These are phyloP conservation scores for Daktulosphaira vitifoliae DNA, from an alignment of 1,140 invertebrate genomes.

Conservation along the genomic window DNA sequence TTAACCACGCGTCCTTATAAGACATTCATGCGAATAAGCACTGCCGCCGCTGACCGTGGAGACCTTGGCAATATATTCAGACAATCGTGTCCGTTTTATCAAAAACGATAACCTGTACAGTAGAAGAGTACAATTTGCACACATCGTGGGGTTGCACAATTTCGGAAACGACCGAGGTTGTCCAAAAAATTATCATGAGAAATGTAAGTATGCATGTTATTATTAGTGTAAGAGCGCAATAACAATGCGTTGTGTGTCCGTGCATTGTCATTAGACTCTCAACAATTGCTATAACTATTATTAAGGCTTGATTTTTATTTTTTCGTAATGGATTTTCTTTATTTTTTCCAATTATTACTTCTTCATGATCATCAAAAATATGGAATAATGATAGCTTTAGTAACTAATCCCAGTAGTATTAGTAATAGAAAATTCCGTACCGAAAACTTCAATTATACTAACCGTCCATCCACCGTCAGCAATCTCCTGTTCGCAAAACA, in stretches of 20 bases:
- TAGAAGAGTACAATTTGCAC: neutral
- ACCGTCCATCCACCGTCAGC: slow-evolving; percentile 91
- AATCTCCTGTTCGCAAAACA: slow-evolving; percentile 82
- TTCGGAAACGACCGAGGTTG: slow-evolving; percentile 26
- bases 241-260: neutral
- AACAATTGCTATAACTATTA: neutral
- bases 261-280: too few species aligned
- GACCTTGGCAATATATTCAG: neutral
- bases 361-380: neutral
- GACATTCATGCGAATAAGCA: slow-evolving; percentile 1
- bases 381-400: too few species aligned
- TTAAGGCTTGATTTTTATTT: neutral
- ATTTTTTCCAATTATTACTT: neutral
- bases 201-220: neutral
- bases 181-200: slow-evolving; percentile 15
- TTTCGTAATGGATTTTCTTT: neutral
- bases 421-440: too few species aligned
- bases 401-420: too few species aligned
- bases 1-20: too few species aligned
- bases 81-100: slow-evolving; percentile 14
- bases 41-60: neutral
- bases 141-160: neutral
- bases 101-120: neutral
- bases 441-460: slow-evolving; percentile 43
- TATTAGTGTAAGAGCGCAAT: neutral